These are phyloP conservation scores for Turritopsis rubra DNA, from an alignment of 30 jellyfish, hydroid and myxozoan genomes.

Conservation along the genomic window DNA sequence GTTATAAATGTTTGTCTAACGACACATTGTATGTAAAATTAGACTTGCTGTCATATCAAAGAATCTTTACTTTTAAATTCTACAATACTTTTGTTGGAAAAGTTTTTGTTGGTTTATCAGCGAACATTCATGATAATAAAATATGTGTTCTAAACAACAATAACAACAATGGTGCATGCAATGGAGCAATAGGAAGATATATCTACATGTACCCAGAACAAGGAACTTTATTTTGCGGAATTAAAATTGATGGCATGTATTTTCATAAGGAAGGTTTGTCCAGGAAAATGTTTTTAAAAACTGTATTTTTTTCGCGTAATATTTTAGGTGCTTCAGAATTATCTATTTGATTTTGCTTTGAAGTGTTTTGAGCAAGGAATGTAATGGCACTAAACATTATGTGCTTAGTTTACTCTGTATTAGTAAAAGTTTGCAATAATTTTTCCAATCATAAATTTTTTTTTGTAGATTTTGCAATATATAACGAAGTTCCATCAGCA, in stretches of 20 bases:
- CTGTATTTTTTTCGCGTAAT: too few species aligned
- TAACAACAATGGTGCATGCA: neutral
- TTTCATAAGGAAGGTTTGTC: neutral
- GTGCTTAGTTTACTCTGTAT: neutral
- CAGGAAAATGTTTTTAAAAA: too few species aligned
- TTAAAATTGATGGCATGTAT: neutral
- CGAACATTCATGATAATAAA: neutral
- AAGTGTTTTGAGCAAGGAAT: neutral
- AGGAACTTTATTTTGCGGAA: neutral
- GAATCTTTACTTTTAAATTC: neutral
- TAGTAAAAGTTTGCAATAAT: neutral
- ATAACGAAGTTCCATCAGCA: neutral
- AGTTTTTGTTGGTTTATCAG: neutral
- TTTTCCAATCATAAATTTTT: too few species aligned
- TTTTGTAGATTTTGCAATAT: neutral
- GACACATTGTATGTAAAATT: neutral
- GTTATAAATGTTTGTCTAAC: neutral
- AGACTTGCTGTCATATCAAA: neutral
- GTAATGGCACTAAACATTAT: neutral
- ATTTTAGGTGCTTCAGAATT: too few species aligned
- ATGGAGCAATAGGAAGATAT: neutral
- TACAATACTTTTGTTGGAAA: neutral
- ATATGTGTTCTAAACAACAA: neutral
- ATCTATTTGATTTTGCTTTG: too few species aligned
- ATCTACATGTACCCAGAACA: neutral